Conservation (phyloP, 2,797 vertebrate species). For the Rhynchonycteris naso region DNA sequence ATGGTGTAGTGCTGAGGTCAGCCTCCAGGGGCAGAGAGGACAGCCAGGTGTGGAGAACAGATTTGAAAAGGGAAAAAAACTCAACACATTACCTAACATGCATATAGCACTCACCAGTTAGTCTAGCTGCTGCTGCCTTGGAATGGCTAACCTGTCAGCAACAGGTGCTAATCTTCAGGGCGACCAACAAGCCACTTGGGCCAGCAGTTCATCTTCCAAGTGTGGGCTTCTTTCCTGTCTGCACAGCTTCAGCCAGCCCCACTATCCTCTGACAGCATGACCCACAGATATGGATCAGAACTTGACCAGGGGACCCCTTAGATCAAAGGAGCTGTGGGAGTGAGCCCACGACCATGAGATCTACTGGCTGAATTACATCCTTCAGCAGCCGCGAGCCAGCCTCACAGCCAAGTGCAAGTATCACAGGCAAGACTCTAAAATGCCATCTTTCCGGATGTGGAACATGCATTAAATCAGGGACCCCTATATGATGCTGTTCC, state of each 20-base stretch:
- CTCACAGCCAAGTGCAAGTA: background rate
- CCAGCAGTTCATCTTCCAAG: background rate
- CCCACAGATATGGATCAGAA: background rate
- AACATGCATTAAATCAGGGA: background rate
- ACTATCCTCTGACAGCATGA: accelerated
- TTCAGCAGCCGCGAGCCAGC: background rate
- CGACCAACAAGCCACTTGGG: background rate
- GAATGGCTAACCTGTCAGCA: background rate
- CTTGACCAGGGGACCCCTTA: background rate
- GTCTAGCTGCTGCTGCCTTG: background rate
- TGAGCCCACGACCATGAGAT: background rate
- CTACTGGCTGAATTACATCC: background rate
- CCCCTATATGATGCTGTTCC: background rate
- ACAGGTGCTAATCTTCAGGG: background rate
- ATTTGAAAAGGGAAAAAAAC: background rate
- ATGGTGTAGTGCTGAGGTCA: background rate
- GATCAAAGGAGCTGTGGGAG: background rate
- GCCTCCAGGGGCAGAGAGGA: too few relatives aligned
- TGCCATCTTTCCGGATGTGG: background rate
- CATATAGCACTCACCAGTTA: background rate
- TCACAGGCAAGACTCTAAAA: background rate
- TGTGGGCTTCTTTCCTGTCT: background rate
- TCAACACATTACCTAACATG: background rate
- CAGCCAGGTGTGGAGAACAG: background rate
- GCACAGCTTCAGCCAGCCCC: background rate